Percentiles rank a stretch among this genome's conserved stretches.
Evolutionary conservation across 2,888 invertebrate genomes (phyloP).

Genomic region (Synanthedon andrenaeformis): DNA sequence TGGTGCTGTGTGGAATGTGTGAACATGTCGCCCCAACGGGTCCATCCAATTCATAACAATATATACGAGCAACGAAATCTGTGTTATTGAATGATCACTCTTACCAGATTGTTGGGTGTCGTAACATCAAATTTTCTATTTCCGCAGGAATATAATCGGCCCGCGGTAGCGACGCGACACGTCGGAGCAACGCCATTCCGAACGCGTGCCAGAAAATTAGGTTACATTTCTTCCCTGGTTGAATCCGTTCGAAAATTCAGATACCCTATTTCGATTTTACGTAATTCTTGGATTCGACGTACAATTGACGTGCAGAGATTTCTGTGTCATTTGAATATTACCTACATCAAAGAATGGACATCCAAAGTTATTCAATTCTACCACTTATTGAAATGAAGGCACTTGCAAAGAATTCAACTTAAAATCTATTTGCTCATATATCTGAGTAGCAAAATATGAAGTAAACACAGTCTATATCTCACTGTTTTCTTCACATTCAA

Average conservation of each 20-base stretch:
- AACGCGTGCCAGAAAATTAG: slow-evolving; percentile 44
- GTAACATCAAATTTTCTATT: slow-evolving; percentile 47
- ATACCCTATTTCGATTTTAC: slow-evolving; percentile 38
- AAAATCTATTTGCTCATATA: too few species aligned
- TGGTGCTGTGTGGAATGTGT: too few species aligned
- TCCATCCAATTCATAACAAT: not conserved
- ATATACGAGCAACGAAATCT: not conserved
- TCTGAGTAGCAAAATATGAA: too few species aligned
- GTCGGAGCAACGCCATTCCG: slow-evolving; percentile 19
- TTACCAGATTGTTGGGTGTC: slow-evolving; percentile 36
- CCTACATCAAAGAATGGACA: not conserved
- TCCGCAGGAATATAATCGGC: slow-evolving; percentile 45
- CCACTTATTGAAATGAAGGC: too few species aligned
- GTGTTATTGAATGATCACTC: slow-evolving; percentile 35
- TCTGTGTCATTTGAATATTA: not conserved
- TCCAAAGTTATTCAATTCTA: too few species aligned
- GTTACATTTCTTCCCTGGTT: slow-evolving; percentile 36
- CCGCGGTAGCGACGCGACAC: slow-evolving; percentile 19
- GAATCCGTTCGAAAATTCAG: slow-evolving; percentile 37
- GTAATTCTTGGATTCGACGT: slow-evolving; percentile 41
- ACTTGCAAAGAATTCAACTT: too few species aligned
- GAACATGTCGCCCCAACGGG: not conserved
- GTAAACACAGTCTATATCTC: too few species aligned
- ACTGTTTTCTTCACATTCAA: too few species aligned
- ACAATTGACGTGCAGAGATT: slow-evolving; percentile 28